Evolutionary conservation across 2,888 invertebrate species (phyloP), one percentile per base, ranked within the genome.

Genomic region (Synergus japonicus): DNA sequence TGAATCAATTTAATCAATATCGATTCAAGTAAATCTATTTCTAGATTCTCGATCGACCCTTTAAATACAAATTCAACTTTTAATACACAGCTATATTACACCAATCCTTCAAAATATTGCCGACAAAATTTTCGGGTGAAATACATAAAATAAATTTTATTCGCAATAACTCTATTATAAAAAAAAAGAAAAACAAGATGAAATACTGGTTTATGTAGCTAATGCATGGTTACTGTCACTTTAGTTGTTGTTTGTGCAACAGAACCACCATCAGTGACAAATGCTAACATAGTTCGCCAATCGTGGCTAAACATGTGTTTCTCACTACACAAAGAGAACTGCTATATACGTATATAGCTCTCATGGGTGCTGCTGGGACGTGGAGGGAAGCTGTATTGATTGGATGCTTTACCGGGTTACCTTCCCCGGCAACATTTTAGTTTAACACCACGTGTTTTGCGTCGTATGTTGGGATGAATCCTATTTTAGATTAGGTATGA

Each of bases 351-450:
- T 46, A 66, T 18, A 43, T 66, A 66, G 66, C 43, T 66, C 43
- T 44, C 44, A 44, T 44, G 43, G 66, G 81, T 79, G 82, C 78
- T 84, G 81, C 84, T 82, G 85, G 85, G 84, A 85, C 82, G 87
- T 77, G 79, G 85, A 86, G 89, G 87, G 89, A 91, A 87, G 91
- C 91, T 91, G 90, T 91, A 91, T 91, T 89, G 91, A 91, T 91
- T 90, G 88, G 87, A 88, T 83, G 89, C 86, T 89, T 88, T 85
- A 89, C 90, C 89, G 87, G 90, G 88, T 85, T 41, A 69, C 49
- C 49, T 29, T 22, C 69, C 29, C 49, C 69, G 22, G 29, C 37
- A 69, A 49, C 49, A 18, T 69, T 49, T 46, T 69, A 69, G 46
- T 69, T 69, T 69, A 37, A 29, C 15, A 49, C 37, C 37, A 49